phyloP scores from a whole-genome alignment of 1,140 invertebrate genomes.

The Drosophila simulans region DNA sequence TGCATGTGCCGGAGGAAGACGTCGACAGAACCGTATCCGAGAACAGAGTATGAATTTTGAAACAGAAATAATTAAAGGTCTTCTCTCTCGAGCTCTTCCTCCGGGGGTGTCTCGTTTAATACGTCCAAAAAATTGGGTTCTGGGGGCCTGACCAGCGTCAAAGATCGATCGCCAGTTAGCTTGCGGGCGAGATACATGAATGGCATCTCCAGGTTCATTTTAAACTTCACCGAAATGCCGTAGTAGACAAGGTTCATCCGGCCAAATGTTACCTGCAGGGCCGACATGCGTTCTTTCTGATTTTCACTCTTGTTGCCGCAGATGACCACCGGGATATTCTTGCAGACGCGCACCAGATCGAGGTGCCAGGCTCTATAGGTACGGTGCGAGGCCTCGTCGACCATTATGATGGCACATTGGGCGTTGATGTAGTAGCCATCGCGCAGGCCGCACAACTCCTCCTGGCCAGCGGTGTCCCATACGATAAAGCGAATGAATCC shows the following conservation, averaged over 20 bases:
- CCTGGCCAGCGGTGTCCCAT: conserved; percentile 1
- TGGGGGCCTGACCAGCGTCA: background rate
- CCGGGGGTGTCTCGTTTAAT: background rate
- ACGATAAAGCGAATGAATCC: background rate
- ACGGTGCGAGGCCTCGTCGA: background rate
- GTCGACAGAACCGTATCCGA: background rate
- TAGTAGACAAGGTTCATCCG: background rate
- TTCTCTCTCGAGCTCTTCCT: background rate
- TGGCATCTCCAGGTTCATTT: background rate
- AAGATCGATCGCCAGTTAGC: background rate
- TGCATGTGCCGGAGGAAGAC: background rate
- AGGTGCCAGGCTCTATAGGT: background rate
- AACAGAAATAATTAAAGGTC: background rate
- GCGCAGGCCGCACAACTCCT: background rate
- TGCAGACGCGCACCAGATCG: background rate
- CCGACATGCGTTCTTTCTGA: fast-evolving
- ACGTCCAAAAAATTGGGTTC: background rate
- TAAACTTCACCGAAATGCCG: background rate
- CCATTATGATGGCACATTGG: background rate
- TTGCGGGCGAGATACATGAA: background rate
- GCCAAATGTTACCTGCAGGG: background rate
- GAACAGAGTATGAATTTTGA: conserved; percentile 2
- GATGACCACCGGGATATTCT: background rate
- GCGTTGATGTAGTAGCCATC: background rate
- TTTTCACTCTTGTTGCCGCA: background rate